These are phyloP conservation scores for Hypocryptadius cinnamomeus DNA, from an alignment of 2,113 vertebrate genomes.

Conservation along the genomic window DNA sequence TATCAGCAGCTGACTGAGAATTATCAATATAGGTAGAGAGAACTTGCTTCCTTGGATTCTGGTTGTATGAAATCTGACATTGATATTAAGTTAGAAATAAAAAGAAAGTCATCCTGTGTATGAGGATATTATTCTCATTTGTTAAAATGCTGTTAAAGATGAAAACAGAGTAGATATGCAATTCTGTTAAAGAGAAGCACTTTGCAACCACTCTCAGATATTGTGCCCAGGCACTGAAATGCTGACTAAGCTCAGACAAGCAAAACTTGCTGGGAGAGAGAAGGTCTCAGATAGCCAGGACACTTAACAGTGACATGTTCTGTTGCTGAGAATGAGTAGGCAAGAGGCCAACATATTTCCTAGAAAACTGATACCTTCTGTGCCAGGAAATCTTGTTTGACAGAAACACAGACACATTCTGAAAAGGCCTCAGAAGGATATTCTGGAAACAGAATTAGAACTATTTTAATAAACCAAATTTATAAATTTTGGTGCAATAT, in stretches of 20 bases:
- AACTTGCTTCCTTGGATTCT: neutral
- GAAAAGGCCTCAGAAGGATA: neutral
- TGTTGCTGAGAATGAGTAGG: neutral
- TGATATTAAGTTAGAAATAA: neutral
- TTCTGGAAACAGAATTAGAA: neutral
- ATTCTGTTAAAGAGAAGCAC: neutral
- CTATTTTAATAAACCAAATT: neutral
- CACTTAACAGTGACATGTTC: neutral
- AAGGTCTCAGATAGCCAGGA: neutral
- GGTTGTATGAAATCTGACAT: neutral
- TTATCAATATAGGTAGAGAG: neutral
- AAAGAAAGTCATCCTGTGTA: neutral
- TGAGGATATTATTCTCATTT: neutral
- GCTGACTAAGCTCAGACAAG: neutral
- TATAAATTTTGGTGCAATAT: neutral
- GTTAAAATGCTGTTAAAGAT: neutral
- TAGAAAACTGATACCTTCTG: neutral
- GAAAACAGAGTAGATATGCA: neutral
- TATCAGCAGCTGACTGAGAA: neutral
- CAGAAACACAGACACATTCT: rapidly evolving
- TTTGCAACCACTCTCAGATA: neutral
- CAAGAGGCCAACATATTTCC: neutral
- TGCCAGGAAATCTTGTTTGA: neutral
- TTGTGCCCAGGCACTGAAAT: neutral
- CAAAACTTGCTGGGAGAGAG: neutral